Conservation (phyloP, 1,140 invertebrate genomes). For the Spodoptera frugiperda region DNA sequence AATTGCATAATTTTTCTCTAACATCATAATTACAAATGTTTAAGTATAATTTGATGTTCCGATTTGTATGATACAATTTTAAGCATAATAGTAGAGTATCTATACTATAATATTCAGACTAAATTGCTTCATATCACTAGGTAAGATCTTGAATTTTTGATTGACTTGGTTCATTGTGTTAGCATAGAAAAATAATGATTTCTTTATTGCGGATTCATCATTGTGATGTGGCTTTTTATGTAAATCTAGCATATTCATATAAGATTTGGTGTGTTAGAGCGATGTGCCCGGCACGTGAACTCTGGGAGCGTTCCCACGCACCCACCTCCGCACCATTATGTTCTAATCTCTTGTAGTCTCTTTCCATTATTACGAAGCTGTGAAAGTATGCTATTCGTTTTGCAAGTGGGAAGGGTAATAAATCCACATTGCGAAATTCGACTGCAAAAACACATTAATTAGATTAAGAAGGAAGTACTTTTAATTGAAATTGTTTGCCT, state of each 20-base stretch:
- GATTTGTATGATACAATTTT: too few species aligned
- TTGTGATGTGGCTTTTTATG: constrained; percentile 60
- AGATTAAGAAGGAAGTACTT: constrained; percentile 7
- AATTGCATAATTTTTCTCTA: too few species aligned
- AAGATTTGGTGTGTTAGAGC: constrained; percentile 74
- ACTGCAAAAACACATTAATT: constrained; percentile 9
- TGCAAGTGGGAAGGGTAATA: constrained; percentile 71
- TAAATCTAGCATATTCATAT: constrained; percentile 80
- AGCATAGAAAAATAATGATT: constrained; percentile 16
- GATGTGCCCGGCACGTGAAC: constrained; percentile 77
- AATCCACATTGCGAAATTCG: constrained; percentile 61
- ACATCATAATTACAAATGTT: too few species aligned
- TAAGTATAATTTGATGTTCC: too few species aligned
- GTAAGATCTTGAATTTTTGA: neutral
- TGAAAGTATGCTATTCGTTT: constrained; percentile 80
- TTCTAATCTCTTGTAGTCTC: constrained; percentile 83
- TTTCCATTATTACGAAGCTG: constrained; percentile 81
- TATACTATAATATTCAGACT: too few species aligned
- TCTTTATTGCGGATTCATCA: constrained; percentile 49
- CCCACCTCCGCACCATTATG: constrained; percentile 82
- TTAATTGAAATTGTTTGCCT: neutral
- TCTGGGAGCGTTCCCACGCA: constrained; percentile 85
- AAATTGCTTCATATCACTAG: too few species aligned
- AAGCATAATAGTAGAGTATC: too few species aligned
- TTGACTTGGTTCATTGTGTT: neutral